Percentiles rank a stretch among this genome's conserved stretches.
Evolutionary conservation across 2,888 invertebrate genomes (phyloP).

Genomic region (Octonoba sinensis): DNA sequence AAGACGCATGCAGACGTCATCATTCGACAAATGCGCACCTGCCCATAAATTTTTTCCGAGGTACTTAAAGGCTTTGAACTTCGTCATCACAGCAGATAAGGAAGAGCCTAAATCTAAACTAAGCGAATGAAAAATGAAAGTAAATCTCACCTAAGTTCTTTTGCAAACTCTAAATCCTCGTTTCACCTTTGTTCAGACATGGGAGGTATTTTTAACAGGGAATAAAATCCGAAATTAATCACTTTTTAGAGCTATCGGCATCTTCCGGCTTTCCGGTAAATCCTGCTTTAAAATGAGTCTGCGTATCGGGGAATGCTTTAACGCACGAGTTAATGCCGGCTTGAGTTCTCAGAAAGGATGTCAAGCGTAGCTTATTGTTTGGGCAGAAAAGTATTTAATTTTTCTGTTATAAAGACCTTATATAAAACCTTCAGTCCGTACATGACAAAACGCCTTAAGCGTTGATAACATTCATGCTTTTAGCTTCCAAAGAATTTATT

Average conservation of each 20-base stretch:
- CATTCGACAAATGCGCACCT: slow-evolving; percentile 8
- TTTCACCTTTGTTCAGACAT: slow-evolving; percentile 24
- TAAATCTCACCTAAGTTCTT: slow-evolving; percentile 55
- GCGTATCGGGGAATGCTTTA: slow-evolving; percentile 30
- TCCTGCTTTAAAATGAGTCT: slow-evolving; percentile 38
- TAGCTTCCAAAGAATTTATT: too few relatives aligned
- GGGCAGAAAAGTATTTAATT: too few relatives aligned
- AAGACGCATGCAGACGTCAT: not conserved
- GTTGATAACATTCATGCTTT: too few relatives aligned
- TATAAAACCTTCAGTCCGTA: too few relatives aligned
- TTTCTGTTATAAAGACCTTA: too few relatives aligned
- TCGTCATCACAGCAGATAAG: slow-evolving; percentile 45
- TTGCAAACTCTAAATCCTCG: slow-evolving; percentile 51
- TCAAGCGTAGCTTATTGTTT: too few relatives aligned
- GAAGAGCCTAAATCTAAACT: slow-evolving; percentile 26
- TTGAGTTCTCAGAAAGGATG: not conserved
- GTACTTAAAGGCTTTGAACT: slow-evolving; percentile 26
- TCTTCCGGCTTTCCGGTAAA: slow-evolving; percentile 44
- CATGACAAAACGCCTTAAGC: too few relatives aligned
- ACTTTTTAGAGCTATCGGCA: slow-evolving; percentile 60
- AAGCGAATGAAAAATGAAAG: slow-evolving; percentile 42
- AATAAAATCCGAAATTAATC: slow-evolving; percentile 61
- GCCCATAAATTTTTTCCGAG: slow-evolving; percentile 1
- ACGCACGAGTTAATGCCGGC: slow-evolving; percentile 45
- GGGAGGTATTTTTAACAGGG: slow-evolving; percentile 49